Conservation (phyloP, 2,888 invertebrate species). For the Candidula unifasciata region DNA sequence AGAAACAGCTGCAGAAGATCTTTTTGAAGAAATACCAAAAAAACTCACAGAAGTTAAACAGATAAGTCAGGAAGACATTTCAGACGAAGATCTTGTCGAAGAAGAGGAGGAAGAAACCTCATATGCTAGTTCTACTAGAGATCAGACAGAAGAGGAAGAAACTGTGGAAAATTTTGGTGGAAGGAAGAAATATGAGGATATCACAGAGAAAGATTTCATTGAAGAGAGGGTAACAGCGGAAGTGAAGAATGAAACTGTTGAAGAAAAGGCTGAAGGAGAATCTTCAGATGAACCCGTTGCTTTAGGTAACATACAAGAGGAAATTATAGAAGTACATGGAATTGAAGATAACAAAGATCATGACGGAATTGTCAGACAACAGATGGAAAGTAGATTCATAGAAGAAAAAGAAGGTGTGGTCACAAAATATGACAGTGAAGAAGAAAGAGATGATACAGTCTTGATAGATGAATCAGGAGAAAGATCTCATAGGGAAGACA, state of each 20-base stretch:
- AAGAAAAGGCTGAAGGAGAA: background rate
- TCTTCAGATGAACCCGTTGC: background rate
- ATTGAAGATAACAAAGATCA: too few species aligned
- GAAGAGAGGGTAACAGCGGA: background rate
- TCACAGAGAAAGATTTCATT: background rate
- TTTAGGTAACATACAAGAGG: background rate
- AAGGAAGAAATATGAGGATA: background rate
- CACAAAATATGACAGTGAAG: background rate
- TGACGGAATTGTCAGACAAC: too few species aligned
- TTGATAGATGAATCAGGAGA: background rate
- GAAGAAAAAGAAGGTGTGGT: background rate
- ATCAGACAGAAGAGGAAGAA: slow-evolving; percentile 45
- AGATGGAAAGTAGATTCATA: background rate
- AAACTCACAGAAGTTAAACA: background rate
- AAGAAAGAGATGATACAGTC: background rate
- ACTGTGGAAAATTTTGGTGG: background rate
- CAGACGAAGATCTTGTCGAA: slow-evolving; percentile 33
- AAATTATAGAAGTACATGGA: too few species aligned
- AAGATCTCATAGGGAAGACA: slow-evolving; percentile 10
- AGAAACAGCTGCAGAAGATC: background rate
- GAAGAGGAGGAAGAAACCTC: slow-evolving; percentile 42
- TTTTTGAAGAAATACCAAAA: background rate
- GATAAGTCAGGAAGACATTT: slow-evolving; percentile 20
- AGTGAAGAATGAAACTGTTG: background rate
- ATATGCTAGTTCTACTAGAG: slow-evolving; percentile 29